phyloP scores from a whole-genome alignment of 2,113 vertebrate species.

The Gracilinanus agilis region DNA sequence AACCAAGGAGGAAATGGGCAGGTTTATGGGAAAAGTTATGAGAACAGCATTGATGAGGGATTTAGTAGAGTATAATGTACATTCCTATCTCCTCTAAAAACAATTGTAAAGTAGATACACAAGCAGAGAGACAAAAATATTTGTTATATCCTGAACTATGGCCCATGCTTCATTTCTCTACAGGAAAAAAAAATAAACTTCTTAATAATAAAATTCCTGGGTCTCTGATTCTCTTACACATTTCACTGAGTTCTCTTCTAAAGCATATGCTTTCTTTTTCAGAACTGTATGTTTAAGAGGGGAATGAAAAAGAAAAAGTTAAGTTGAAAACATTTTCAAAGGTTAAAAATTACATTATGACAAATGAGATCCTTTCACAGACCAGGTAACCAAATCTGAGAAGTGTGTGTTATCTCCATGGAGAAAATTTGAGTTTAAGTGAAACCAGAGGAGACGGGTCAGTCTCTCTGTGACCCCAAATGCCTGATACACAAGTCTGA shows the following conservation, averaged over 20 bases:
- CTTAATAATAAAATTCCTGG: neutral
- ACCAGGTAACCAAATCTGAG: conserved; percentile 74
- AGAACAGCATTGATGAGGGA: neutral
- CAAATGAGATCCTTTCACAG: conserved; percentile 73
- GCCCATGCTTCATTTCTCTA: neutral
- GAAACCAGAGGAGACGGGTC: conserved; percentile 77
- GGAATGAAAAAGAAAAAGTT: conserved; percentile 39
- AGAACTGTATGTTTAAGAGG: conserved; percentile 66
- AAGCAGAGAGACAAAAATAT: neutral
- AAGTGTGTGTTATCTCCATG: conserved; percentile 70
- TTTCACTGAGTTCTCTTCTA: conserved; percentile 39
- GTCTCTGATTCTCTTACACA: conserved; percentile 37
- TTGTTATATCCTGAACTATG: neutral
- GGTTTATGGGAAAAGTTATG: neutral
- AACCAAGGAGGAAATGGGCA: neutral
- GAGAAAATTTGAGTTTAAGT: conserved; percentile 75
- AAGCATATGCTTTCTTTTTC: conserved; percentile 18
- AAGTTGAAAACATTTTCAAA: conserved; percentile 57
- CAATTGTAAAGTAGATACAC: neutral
- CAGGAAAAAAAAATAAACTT: neutral
- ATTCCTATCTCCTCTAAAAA: neutral
- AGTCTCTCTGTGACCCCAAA: conserved; percentile 69
- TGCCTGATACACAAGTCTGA: conserved; percentile 70
- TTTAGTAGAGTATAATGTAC: neutral
- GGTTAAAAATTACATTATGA: conserved; percentile 72